These are phyloP conservation scores for Ischnus inquisitorius DNA, from an alignment of 2,888 invertebrate species.

Conservation along the genomic window DNA sequence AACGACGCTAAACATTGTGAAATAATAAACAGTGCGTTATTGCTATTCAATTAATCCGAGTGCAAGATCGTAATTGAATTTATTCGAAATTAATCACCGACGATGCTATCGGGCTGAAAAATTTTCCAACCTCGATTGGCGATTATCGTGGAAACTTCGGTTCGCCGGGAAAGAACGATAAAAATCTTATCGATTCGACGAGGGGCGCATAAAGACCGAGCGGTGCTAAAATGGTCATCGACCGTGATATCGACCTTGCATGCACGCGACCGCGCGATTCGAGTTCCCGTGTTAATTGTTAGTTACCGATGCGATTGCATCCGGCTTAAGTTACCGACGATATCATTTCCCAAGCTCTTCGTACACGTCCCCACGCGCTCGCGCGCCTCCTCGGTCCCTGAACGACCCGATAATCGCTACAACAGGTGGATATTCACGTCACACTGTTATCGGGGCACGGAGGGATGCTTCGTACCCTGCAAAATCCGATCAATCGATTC, in stretches of 20 bases:
- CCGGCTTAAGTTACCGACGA: constrained; percentile 74
- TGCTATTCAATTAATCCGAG: too few species aligned
- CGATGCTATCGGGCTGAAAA: too few species aligned
- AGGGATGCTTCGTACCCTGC: constrained; percentile 43
- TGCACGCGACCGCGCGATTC: constrained; percentile 22
- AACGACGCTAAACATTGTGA: too few species aligned
- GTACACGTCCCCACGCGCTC: constrained; percentile 17
- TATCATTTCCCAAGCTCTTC: constrained; percentile 59
- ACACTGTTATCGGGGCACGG: constrained; percentile 34
- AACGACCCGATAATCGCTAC: constrained; percentile 72
- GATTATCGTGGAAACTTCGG: too few species aligned
- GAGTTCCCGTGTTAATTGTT: constrained; percentile 75
- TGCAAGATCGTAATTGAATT: too few species aligned
- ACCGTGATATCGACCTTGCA: constrained; percentile 6
- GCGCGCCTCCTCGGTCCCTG: constrained; percentile 57
- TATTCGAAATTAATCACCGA: too few species aligned
- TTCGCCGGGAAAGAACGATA: neutral
- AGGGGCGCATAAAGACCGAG: neutral
- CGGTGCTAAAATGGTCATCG: constrained; percentile 2
- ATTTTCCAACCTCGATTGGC: too few species aligned
- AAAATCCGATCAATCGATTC: constrained; percentile 68
- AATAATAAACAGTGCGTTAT: too few species aligned
- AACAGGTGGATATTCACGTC: constrained; percentile 76
- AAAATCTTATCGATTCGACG: neutral
- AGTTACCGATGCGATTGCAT: constrained; percentile 78